Evolutionary conservation across 1,140 invertebrate species (phyloP).

Genomic region (Hyposmocoma kahamanoa): DNA sequence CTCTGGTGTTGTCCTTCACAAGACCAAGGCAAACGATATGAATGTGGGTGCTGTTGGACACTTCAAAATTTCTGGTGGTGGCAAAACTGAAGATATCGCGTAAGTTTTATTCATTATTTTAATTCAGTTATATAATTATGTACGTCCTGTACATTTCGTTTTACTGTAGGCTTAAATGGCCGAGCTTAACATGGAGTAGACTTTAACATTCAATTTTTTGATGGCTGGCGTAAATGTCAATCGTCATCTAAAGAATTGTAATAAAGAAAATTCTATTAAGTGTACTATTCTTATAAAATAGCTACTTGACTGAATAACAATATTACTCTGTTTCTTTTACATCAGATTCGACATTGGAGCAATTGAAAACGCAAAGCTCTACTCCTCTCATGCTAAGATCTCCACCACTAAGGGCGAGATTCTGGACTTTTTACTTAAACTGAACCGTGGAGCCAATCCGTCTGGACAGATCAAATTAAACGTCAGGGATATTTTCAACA

Average conservation of each 20-base stretch:
- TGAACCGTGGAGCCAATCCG: conserved; percentile 47
- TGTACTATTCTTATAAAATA: no score
- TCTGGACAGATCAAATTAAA: conserved; percentile 71
- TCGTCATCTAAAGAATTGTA: no score
- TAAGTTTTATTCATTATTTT: conserved; percentile 39
- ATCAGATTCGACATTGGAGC: conserved; percentile 74
- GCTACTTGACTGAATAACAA: conserved; percentile 3
- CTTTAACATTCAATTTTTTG: no score
- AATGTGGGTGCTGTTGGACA: conserved; percentile 71
- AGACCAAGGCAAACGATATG: conserved; percentile 70
- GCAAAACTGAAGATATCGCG: conserved; percentile 74
- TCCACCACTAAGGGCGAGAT: conserved; percentile 65
- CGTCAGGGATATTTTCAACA: conserved; percentile 71
- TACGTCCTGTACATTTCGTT: no score
- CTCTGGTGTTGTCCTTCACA: conserved; percentile 74
- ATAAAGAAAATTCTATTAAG: no score
- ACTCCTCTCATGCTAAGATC: conserved; percentile 73
- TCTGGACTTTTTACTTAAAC: conserved; percentile 73
- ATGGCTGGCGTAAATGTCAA: no score
- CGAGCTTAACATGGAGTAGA: no score
- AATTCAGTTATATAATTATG: conserved; percentile 9
- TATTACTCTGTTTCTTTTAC: conserved; percentile 4
- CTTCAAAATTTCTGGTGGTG: conserved; percentile 40
- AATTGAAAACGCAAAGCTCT: conserved; percentile 62
- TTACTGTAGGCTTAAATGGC: no score